Percentiles rank a stretch among this genome's conserved stretches.
These are phyloP conservation scores for Pogonomyrmex barbatus DNA, from an alignment of 1,140 invertebrate species.

Conservation along the genomic window DNA sequence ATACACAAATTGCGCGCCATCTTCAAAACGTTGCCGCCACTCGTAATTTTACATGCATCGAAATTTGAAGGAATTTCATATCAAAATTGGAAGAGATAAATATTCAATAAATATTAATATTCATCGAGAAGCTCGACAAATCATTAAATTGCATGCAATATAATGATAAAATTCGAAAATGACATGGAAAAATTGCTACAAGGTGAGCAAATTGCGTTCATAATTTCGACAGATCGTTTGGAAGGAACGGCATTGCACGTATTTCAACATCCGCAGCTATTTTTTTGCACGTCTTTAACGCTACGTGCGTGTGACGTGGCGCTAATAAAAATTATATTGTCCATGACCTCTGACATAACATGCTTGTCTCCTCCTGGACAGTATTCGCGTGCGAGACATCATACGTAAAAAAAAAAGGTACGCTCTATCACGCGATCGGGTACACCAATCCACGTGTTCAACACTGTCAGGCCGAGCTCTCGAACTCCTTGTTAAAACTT, in stretches of 20 bases:
- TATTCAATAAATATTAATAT: background rate
- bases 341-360: constrained; percentile 44
- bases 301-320: constrained; percentile 2
- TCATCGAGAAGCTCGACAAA: background rate
- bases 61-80: constrained; percentile 16
- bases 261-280: background rate
- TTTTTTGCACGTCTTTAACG: constrained; percentile 23
- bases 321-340: constrained; percentile 50
- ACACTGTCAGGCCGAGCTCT: constrained; percentile 57
- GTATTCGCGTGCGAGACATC: constrained; percentile 44
- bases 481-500: constrained; percentile 41
- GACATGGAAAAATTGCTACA: background rate
- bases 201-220: background rate
- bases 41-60: constrained; percentile 6
- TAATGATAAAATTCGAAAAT: background rate
- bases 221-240: background rate
- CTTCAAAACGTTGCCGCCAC: constrained; percentile 4
- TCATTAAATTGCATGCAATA: background rate
- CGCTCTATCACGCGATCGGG: constrained; percentile 76
- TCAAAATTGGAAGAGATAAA: background rate
- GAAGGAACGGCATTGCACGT: background rate
- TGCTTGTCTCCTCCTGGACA: constrained; percentile 9
- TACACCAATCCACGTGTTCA: constrained; percentile 55
- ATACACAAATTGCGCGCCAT: constrained; percentile 37
- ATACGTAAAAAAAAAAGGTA: constrained; percentile 34